Conservation (phyloP, 2,113 vertebrate genomes). For the Sebastes schlegelii region DNA sequence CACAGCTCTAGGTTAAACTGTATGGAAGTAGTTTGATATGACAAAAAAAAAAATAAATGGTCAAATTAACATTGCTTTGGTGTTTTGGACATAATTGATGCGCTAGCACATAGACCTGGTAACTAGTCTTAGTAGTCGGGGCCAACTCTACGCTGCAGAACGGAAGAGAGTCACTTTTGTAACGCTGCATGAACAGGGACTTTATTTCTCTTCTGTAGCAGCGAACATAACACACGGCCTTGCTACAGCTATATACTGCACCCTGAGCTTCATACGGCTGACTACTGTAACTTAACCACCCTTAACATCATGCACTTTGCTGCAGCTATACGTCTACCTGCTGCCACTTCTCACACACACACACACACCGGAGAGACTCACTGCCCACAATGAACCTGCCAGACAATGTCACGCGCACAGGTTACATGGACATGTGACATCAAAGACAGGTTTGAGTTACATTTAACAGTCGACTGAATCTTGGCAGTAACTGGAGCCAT, state of each 20-base stretch:
- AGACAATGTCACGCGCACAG: background rate
- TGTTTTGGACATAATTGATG: background rate
- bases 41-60: background rate
- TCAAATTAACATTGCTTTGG: background rate
- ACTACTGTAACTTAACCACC: background rate
- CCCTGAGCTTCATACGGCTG: background rate
- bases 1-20: background rate
- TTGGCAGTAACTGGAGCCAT: constrained; percentile 12
- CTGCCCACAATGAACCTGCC: background rate
- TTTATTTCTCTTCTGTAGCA: too few species aligned
- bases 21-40: background rate
- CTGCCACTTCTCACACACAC: background rate
- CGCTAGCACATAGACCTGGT: background rate
- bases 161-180: background rate
- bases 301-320: background rate
- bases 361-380: background rate
- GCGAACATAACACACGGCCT: too few species aligned
- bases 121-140: background rate
- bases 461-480: background rate
- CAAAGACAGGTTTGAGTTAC: constrained; percentile 20
- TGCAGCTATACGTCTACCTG: background rate
- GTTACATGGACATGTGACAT: background rate
- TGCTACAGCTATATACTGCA: background rate
- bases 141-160: background rate
- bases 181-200: background rate